A percentile compares a stretch with the other conserved stretches of the same genome.
phyloP scores from a whole-genome alignment of 1,140 invertebrate species.

The Sinonovacula constricta region DNA sequence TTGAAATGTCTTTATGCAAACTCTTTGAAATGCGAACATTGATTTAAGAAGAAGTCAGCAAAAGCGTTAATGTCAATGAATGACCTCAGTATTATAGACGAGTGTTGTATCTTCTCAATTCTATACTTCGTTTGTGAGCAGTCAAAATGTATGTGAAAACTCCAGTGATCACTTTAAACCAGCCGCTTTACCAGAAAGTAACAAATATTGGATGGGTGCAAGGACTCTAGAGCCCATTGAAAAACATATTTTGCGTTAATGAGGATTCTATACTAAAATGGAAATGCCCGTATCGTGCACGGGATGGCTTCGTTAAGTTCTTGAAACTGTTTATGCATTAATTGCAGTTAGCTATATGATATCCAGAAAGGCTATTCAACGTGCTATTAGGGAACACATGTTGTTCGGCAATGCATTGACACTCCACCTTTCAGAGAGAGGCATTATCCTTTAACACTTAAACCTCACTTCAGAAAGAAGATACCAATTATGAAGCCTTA shows the following conservation, averaged over 20 bases:
- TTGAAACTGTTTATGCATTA: slow-evolving; percentile 53
- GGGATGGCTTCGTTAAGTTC: slow-evolving; percentile 55
- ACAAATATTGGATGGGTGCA: slow-evolving; percentile 45
- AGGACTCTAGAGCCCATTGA: slow-evolving; percentile 33
- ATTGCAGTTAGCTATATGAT: slow-evolving; percentile 74
- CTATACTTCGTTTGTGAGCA: slow-evolving; percentile 59
- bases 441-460: neutral
- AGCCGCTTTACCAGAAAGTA: slow-evolving; percentile 67
- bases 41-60: slow-evolving; percentile 44
- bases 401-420: slow-evolving; percentile 57
- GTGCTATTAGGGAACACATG: slow-evolving; percentile 77
- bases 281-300: slow-evolving; percentile 53
- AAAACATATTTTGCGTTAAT: slow-evolving; percentile 47
- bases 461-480: neutral
- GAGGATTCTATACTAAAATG: slow-evolving; percentile 62
- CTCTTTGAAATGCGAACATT: slow-evolving; percentile 15
- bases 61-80: slow-evolving; percentile 65
- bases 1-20: slow-evolving; percentile 24
- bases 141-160: slow-evolving; percentile 40
- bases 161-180: slow-evolving; percentile 64
- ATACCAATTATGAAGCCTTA: neutral
- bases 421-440: slow-evolving; percentile 15
- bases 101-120: slow-evolving; percentile 65
- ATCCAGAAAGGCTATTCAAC: slow-evolving; percentile 74
- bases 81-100: slow-evolving; percentile 64